Evolutionary conservation across 2,797 vertebrate species (phyloP), one percentile per base, ranked within the genome.

Genomic region (Enteromius treurensis): DNA sequence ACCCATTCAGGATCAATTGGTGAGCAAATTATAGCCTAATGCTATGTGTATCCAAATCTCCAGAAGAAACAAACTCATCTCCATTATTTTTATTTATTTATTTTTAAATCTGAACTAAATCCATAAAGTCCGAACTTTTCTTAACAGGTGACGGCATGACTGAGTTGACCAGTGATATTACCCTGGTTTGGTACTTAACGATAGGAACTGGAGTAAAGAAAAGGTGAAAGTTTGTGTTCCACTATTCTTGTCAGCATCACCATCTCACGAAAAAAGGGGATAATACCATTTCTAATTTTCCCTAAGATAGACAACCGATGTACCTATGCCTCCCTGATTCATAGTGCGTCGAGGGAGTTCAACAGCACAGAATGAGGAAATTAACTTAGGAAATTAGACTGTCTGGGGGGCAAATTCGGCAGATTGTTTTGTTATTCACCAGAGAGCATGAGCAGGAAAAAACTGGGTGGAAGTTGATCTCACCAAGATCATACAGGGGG

Each of bases 351-450:
- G 29, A 77, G 73, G 81, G 81, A 83, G 40, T 68, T 83, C 14
- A 53, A 42, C 58, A 81, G 68, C 79, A 47, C 79, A 80, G 68
- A 81, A 73, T 62, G 60, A 82, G 71, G 62, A 82, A 82, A 82
- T 82, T 82, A 82, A 55, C 80, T 64, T 49, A 69, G 81, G 65
- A 83, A 83, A 77, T 77, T 29, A 82, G 81, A 68, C 62, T 77
- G 81, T 77, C 81, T 70, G 74, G 74, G 80, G 74, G 81, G 81
- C 81, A 83, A 77, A 83, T 83, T 70, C 21, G 0, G 81, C 51
- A 83, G 81, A 83, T 77, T 83, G 81, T 77, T 77, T 77, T 67
- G 80, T 83, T 83, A 77, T 83, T 77, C 81, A 83, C 81, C 51
- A 77, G 73, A 83, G 81, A 83, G 81, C 64, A 47, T 80, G 53